Base-by-base conservation (phyloP, 2,888 invertebrate genomes). In the Aplocera efformata region DNA sequence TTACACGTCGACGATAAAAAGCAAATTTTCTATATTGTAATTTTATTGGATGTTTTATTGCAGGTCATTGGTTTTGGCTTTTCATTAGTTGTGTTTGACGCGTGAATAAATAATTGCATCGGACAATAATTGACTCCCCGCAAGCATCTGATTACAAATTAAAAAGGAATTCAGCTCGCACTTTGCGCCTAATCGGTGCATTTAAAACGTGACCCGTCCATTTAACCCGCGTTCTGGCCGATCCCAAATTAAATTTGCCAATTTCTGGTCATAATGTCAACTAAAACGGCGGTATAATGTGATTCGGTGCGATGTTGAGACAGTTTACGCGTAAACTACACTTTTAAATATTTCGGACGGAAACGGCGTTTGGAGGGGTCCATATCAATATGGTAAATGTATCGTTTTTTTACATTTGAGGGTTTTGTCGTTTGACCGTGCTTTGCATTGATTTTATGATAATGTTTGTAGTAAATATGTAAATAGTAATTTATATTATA, bases 231-330 rank as follows among this genome's bases (percentile, higher is more conserved):
- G 42, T 44, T 43, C 43, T 47, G 20, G 32, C 35, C 48, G 51
- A 44, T 40, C 28, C 45, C 50, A 52, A 56, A 56, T 56, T 52
- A 32, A 54, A 56, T 56, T 56, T 52, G 51, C 41, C 50, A 44
- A 54, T 50, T 48, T 43, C 29, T 37, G 44, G 33, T 32, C 44
- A 38, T 41, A 45, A 41, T 39, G 42, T 41, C 48, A 33, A 37
- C 22, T 50, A 46, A 53, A 46, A 25, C 32, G 25, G 30, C 39
- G 40, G 32, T 30, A 43, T 47, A 45, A 53, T 53, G 48, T 23
- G 43, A 27, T 22, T 9, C 31, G 24, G 10, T 28, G 25, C 37
- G 34, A 32, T 44, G 42, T 47, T 48, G 39, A 42, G 50, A 53
- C 48, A 50, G 33, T 46, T 43, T 37, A 38, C 31, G 38, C 41